Conservation (phyloP, 1,140 invertebrate species). For the Eupristina koningsbergeri region DNA sequence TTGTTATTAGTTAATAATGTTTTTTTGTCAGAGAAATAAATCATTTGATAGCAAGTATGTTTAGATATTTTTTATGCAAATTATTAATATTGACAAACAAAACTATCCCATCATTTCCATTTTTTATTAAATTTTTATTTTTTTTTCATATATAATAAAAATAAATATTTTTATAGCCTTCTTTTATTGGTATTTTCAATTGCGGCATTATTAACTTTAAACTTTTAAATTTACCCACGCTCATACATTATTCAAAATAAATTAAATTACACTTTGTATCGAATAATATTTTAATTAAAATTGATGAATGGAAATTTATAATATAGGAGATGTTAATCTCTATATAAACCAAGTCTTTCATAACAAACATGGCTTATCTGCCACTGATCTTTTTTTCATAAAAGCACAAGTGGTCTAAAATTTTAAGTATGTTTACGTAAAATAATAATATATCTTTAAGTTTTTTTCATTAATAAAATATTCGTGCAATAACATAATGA, state of each 20-base stretch:
- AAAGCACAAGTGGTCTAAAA: neutral
- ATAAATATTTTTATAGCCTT: neutral
- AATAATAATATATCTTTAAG: neutral
- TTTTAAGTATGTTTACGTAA: neutral
- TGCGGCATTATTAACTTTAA: neutral
- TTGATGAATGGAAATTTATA: conserved; percentile 20
- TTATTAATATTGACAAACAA: neutral
- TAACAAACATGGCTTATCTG: neutral
- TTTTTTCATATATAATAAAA: neutral
- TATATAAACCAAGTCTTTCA: conserved; percentile 7
- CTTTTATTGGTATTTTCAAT: conserved; percentile 2
- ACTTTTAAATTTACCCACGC: neutral
- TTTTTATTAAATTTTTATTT: neutral
- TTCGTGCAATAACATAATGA: neutral
- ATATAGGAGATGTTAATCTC: conserved; percentile 10
- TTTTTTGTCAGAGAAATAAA: no score
- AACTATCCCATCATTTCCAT: neutral
- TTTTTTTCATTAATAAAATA: neutral
- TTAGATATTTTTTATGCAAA: no score
- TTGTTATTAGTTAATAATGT: no score
- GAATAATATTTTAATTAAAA: conserved; percentile 16
- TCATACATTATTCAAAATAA: conserved; percentile 20
- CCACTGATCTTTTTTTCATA: neutral
- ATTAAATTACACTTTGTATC: neutral
- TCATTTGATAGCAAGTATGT: no score